Base-by-base conservation (phyloP, 2,888 invertebrate species). In the Suillia variegata region DNA sequence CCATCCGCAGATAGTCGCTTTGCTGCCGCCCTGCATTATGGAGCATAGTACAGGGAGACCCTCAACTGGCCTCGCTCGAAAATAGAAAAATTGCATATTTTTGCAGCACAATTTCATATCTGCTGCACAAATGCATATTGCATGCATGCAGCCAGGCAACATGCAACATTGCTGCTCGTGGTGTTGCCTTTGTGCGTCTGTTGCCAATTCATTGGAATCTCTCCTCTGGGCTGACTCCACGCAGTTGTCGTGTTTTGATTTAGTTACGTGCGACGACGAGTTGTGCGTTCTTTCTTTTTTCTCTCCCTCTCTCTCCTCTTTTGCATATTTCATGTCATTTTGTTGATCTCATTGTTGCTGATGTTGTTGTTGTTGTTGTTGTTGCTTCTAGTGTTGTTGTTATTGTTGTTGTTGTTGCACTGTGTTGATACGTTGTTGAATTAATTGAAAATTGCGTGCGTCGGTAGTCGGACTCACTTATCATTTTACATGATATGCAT, bases 371-470 rank as follows among this genome's bases (percentile, higher is more conserved):
- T 5, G 50, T 50, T 26, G 26, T 26, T 26, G 26, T 26, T 26
- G 26, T 26, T 26, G 26, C 26, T 26, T 26, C 10, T 26, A 10
- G 26, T 6, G 62, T 54, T 49, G 54, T 47, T 58, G 59, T 51
- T 56, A 22, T 26, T 45, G 47, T 24, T 33, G 59, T 52, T 49
- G 59, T 49, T 59, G 57, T 56, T 62, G 31, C 52, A 54, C 15
- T 55, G 52, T 52, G 47, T 47, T 54, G 53, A 26, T 38, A 38
- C 12, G 55, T 48, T 48, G 55, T 48, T 55, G 55, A 48, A 55
- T 74, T 74, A 74, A 72, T 72, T 72, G 75, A 70, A 74, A 72
- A 71, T 66, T 73, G 67, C 70, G 68, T 61, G 73, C 63, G 26
- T 61, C 63, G 69, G 65, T 67, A 70, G 75, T 67, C 63, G 70